Evolutionary conservation across 2,888 invertebrate genomes (phyloP), one percentile per base, ranked within the genome.

Genomic region (Volucella inanis): DNA sequence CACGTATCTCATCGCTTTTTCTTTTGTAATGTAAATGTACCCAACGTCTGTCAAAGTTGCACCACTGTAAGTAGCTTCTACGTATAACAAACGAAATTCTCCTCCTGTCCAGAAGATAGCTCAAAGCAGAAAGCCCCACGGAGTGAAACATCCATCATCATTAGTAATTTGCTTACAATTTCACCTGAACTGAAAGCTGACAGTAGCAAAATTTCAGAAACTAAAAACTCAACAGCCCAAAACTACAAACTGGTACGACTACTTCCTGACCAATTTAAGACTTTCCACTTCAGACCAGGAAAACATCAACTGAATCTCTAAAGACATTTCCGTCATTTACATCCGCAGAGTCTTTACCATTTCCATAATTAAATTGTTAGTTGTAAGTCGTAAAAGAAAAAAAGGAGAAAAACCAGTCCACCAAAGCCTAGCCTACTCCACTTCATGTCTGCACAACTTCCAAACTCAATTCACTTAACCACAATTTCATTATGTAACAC

Each of bases 361-460:
- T 75, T 57, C 55, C 49, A 55, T 57, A 64, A 39, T 54, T 45
- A 55, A 55, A 54, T 47, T 8, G 54, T 18, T 18, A 18, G 22
- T 22, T 22, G 3, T 3, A 22, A 22, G 22, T 22, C 3, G 22
- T 4, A 3, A 22, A 22, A 22, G 4, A 22, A 22, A 22, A 22
- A 22, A 22, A 22, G 22, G 22, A 22, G 22, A 1, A 0, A 49
- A 77, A 77, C 77, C 61, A 55, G 59, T 62, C 52, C 41, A 61
- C 45, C 54, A 41, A 12, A 14, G 43, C 45, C 50, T 84, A 84
- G 79, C 80, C 84, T 84, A 84, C 84, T 84, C 75, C 65, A 84
- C 61, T 75, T 79, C 84, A 80, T 57, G 65, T 70, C 79, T 79
- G 78, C 52, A 70, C 74, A 79, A 74, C 83, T 70, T 55, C 74